These are phyloP conservation scores for Plagodis dolabraria DNA, from an alignment of 2,888 invertebrate genomes.

Conservation along the genomic window DNA sequence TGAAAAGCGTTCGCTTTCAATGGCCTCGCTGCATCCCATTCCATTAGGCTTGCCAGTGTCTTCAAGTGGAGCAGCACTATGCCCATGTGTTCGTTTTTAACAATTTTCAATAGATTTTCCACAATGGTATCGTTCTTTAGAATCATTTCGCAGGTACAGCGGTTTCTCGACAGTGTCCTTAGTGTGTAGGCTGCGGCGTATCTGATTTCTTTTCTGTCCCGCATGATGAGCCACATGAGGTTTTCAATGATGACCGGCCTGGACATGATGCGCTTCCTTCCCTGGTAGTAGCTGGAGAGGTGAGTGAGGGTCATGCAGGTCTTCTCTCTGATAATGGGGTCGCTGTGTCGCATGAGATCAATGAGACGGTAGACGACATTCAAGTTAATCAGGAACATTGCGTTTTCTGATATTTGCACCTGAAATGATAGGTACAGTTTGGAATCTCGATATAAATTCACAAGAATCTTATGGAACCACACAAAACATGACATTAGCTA, in stretches of 20 bases:
- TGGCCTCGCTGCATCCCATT: slow-evolving; percentile 63
- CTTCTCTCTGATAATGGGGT: slow-evolving; percentile 71
- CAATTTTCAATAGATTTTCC: slow-evolving; percentile 66
- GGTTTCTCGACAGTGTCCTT: slow-evolving; percentile 56
- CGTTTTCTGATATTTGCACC: slow-evolving; percentile 73
- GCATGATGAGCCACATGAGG: slow-evolving; percentile 60
- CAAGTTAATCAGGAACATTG: slow-evolving; percentile 63
- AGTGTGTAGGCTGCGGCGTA: slow-evolving; percentile 69
- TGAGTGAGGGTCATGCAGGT: slow-evolving; percentile 63
- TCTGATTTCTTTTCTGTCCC: slow-evolving; percentile 70
- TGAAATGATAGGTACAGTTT: slow-evolving; percentile 36
- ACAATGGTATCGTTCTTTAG: slow-evolving; percentile 56
- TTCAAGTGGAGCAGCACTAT: slow-evolving; percentile 67
- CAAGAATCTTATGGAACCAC: too few relatives aligned
- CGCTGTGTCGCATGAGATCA: slow-evolving; percentile 60
- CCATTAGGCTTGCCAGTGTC: slow-evolving; percentile 60
- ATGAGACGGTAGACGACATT: slow-evolving; percentile 68
- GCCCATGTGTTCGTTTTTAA: slow-evolving; percentile 66
- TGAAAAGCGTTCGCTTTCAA: slow-evolving; percentile 71
- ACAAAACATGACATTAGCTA: too few relatives aligned
- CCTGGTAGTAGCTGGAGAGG: slow-evolving; percentile 62
- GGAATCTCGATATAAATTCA: too few relatives aligned
- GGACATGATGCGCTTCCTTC: slow-evolving; percentile 59
- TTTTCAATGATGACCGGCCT: slow-evolving; percentile 58
- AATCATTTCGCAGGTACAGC: slow-evolving; percentile 59